Percentiles rank a stretch among this genome's conserved stretches.
These are phyloP conservation scores for Caerostris darwini DNA, from an alignment of 1,140 invertebrate species.

Conservation along the genomic window DNA sequence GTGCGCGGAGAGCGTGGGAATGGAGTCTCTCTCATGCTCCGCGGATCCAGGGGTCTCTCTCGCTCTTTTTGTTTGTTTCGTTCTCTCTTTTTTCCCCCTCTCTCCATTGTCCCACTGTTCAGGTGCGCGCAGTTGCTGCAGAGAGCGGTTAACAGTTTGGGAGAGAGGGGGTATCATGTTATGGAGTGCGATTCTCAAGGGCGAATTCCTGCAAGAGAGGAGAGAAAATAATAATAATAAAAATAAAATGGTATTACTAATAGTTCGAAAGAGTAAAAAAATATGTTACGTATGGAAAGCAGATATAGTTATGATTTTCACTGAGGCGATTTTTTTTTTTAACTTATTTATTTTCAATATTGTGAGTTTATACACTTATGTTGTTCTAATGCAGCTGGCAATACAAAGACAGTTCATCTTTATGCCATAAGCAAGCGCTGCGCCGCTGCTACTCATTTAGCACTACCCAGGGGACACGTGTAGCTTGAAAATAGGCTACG, in stretches of 20 bases:
- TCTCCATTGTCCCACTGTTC: constrained; percentile 28
- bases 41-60: background rate
- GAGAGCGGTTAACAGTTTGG: background rate
- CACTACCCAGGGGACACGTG: too few species aligned
- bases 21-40: constrained; percentile 57
- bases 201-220: constrained; percentile 28
- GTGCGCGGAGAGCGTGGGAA: constrained; percentile 42
- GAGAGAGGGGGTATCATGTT: constrained; percentile 31
- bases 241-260: background rate
- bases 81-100: constrained; percentile 3
- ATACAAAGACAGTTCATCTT: too few species aligned
- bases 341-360: too few species aligned
- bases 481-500: too few species aligned
- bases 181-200: constrained; percentile 14
- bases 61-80: constrained; percentile 8
- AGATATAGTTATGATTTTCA: too few species aligned
- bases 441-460: too few species aligned
- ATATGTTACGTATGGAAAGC: too few species aligned
- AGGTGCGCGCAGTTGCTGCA: constrained; percentile 3
- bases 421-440: too few species aligned
- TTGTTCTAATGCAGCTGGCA: too few species aligned
- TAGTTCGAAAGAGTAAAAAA: too few species aligned
- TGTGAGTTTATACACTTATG: too few species aligned
- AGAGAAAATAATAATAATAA: background rate
- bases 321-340: too few species aligned